Base-by-base conservation (phyloP, 1,140 invertebrate genomes). In the Euwallacea similis region DNA sequence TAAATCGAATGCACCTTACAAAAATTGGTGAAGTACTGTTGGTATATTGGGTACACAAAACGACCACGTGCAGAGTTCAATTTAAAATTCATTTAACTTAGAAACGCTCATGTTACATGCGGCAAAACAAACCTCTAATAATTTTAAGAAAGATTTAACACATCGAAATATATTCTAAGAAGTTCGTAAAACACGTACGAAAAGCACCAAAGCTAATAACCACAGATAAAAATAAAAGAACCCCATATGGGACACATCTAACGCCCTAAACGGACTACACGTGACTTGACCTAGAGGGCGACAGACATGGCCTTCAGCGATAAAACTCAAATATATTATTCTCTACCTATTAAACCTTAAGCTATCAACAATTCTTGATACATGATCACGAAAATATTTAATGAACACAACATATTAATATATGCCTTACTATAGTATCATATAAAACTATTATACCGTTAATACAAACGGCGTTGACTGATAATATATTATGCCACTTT, bases 1-100 rank as follows among this genome's bases (percentile, higher is more conserved):
- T 58, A 67, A 54, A 59, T 59, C 47, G 53, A 67, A 67, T 67
- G 55, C 56, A 67, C 66, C 54, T 67, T 67, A 67, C 55, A 67
- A 67, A 67, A 67, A 67, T 67, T 11, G 46, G 46, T 50, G 59
- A 67, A 67, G 56, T 67, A 67, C 54, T 46, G 56, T 67, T 67
- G 66, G 56, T 67, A 67, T 59, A 67, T 33, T 16, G 55, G 58
- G 66, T 67, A 59, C 56, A 67, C 42, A 67, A 67, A 67, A 59
- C 54, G 15, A 46, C 41, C 46, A 67, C 11, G 66, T 67, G 54
- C 53, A 66, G 41, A 11, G 9, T 50, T 53, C 50, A 59, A 46
- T 55, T 33, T 56, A 16, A 43, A 67, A 11, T 55, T 7, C 7
- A 58, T 58, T 50, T 7, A 33, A 33, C 21, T 33, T 33, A 33